Percentiles rank a stretch among this genome's conserved stretches.
These are phyloP conservation scores for Plebejus anna DNA, from an alignment of 2,888 invertebrate genomes.

Conservation along the genomic window DNA sequence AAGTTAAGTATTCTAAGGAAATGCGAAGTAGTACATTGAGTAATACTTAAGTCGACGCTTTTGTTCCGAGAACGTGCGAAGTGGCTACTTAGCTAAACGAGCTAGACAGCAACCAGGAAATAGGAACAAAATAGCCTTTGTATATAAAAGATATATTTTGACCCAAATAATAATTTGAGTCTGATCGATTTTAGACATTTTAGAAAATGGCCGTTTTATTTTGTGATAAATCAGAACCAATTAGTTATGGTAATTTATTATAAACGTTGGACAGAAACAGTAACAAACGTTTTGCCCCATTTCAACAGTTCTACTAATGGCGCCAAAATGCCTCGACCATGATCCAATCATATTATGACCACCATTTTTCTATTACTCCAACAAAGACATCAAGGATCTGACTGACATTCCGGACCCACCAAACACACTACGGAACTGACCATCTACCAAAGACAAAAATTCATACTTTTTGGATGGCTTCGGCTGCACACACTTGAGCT, in stretches of 20 bases:
- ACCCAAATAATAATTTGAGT: not conserved
- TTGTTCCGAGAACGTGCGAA: constrained; percentile 15
- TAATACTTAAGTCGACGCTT: not conserved
- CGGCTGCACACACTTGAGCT: constrained; percentile 90
- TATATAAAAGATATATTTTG: not conserved
- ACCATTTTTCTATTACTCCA: not conserved
- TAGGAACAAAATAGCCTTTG: not conserved
- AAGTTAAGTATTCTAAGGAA: not conserved
- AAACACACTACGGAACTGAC: not conserved
- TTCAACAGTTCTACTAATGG: too few species aligned
- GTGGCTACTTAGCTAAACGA: constrained; percentile 15
- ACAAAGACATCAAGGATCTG: not conserved
- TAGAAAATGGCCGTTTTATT: too few species aligned
- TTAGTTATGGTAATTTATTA: too few species aligned
- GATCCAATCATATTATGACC: not conserved
- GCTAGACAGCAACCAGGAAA: constrained; percentile 1
- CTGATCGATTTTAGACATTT: too few species aligned
- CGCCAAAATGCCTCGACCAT: too few species aligned
- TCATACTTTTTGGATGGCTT: constrained; percentile 91
- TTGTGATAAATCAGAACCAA: too few species aligned
- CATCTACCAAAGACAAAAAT: not conserved
- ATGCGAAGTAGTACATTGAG: not conserved
- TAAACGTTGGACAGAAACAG: too few species aligned
- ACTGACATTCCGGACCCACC: not conserved
- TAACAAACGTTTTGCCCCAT: too few species aligned